Evolutionary conservation across 2,888 invertebrate species (phyloP).

Genomic region (Bellardia bayeri): DNA sequence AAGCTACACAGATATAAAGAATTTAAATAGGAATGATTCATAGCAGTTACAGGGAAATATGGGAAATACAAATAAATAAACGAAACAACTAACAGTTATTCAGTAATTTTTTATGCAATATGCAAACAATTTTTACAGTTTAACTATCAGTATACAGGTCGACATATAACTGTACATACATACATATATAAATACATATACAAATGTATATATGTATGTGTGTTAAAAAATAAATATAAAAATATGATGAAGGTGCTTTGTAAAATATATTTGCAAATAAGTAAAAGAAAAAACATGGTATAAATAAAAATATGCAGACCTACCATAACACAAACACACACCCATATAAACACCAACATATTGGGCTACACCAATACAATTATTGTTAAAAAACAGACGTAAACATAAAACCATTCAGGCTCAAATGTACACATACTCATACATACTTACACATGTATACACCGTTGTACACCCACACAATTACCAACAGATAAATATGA

Average conservation of each 20-base stretch:
- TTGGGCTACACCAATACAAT: background rate
- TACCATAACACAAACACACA: background rate
- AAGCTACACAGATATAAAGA: constrained; percentile 44
- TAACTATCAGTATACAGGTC: constrained; percentile 37
- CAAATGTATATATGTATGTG: constrained; percentile 7
- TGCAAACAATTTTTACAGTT: constrained; percentile 75
- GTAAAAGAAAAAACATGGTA: constrained; percentile 21
- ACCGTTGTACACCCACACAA: constrained; percentile 16
- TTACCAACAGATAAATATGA: constrained; percentile 31
- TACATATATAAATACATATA: no score
- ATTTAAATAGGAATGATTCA: constrained; percentile 53
- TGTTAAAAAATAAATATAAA: constrained; percentile 65
- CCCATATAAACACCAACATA: background rate
- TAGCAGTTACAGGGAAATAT: constrained; percentile 33
- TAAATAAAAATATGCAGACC: constrained; percentile 39
- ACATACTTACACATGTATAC: constrained; percentile 12
- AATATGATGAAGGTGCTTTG: constrained; percentile 74
- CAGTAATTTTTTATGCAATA: constrained; percentile 74
- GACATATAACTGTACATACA: background rate
- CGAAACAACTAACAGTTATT: constrained; percentile 62
- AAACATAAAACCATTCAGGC: constrained; percentile 56
- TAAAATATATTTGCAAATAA: constrained; percentile 61
- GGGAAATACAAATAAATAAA: constrained; percentile 61
- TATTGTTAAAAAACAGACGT: constrained; percentile 19
- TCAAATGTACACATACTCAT: constrained; percentile 20